Conservation (phyloP, 1,140 invertebrate genomes). For the Fopius arisanus region DNA sequence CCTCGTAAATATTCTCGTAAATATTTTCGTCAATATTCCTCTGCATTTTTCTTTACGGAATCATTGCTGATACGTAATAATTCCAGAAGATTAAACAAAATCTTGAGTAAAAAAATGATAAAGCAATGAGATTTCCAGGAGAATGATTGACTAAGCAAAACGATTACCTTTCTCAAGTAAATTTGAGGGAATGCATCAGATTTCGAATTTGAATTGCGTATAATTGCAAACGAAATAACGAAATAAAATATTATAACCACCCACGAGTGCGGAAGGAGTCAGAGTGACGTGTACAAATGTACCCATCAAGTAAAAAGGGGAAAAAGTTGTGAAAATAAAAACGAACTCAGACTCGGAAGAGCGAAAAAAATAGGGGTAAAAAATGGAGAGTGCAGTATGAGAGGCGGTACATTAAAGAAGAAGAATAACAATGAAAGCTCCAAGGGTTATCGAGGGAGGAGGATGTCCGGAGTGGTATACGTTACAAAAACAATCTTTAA, state of each 20-base stretch:
- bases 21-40: too few species aligned
- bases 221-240: not conserved
- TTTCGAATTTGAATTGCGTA: too few species aligned
- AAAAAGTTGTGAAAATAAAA: not conserved
- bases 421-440: slow-evolving; percentile 18
- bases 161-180: not conserved
- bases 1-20: too few species aligned
- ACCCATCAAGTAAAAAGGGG: not conserved
- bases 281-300: not conserved
- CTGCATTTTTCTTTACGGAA: too few species aligned
- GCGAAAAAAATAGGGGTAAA: not conserved
- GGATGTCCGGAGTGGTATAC: slow-evolving; percentile 32
- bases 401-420: slow-evolving; percentile 12
- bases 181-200: too few species aligned
- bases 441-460: not conserved
- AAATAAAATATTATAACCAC: not conserved
- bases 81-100: too few species aligned
- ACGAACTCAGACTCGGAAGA: not conserved
- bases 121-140: too few species aligned
- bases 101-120: too few species aligned
- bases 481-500: slow-evolving; percentile 41
- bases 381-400: not conserved
- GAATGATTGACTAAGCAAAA: not conserved
- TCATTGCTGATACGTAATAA: too few species aligned
- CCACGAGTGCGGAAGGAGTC: not conserved